phyloP scores from a whole-genome alignment of 2,113 vertebrate genomes.

The Zosterops hypoxanthus region DNA sequence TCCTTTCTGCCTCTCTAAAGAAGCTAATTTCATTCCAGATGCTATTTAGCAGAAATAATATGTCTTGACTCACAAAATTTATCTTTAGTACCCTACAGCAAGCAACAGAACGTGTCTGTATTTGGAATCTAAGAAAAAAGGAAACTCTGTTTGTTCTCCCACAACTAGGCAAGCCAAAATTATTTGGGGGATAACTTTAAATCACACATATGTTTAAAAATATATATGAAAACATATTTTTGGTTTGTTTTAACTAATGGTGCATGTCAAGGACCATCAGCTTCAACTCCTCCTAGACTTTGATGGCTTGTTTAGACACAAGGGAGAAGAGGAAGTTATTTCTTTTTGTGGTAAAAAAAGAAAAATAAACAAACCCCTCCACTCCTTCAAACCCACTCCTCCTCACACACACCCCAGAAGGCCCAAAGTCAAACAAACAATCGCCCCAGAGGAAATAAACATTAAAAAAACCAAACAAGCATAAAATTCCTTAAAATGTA shows the following conservation, averaged over 20 bases:
- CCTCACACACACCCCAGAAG: neutral
- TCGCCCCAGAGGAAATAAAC: neutral
- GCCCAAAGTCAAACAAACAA: neutral
- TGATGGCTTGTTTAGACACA: neutral
- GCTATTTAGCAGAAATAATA: neutral
- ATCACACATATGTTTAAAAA: neutral
- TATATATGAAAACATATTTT: neutral
- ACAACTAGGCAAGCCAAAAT: neutral
- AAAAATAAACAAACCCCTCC: neutral
- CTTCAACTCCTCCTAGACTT: neutral
- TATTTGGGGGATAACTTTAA: neutral
- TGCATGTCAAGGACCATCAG: neutral
- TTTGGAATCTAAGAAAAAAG: neutral
- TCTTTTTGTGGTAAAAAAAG: neutral
- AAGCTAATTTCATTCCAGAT: neutral
- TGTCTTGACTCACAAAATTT: neutral
- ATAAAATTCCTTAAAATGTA: neutral
- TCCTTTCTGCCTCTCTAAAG: neutral
- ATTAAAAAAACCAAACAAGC: neutral
- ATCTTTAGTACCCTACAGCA: neutral
- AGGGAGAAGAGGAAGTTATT: neutral
- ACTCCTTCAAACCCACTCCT: neutral
- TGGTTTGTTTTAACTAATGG: neutral
- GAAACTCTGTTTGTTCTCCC: neutral
- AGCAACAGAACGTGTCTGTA: neutral